Conservation (phyloP, 2,113 vertebrate genomes). For the Sapayoa aenigma region DNA sequence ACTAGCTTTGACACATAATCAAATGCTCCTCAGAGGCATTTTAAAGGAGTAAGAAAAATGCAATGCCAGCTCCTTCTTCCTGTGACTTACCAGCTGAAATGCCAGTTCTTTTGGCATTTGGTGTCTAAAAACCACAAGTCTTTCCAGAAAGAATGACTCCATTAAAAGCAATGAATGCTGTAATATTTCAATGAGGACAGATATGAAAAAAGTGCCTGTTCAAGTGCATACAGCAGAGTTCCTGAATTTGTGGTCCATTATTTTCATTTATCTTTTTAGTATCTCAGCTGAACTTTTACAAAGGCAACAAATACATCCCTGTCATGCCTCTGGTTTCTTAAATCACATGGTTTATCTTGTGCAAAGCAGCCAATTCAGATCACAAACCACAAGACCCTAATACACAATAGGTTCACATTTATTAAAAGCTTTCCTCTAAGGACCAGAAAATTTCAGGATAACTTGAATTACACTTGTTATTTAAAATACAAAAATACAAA, state of each 20-base stretch:
- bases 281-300: neutral
- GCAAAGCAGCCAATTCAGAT: neutral
- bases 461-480: neutral
- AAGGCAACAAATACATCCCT: constrained; percentile 2
- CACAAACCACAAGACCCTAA: neutral
- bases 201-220: constrained; percentile 30
- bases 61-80: constrained; percentile 24
- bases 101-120: constrained; percentile 33
- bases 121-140: constrained; percentile 21
- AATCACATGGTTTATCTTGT: neutral
- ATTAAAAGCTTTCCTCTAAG: neutral
- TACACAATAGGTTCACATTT: neutral
- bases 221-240: constrained; percentile 3
- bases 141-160: constrained; percentile 42
- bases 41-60: neutral
- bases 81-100: constrained; percentile 32
- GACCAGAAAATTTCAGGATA: neutral
- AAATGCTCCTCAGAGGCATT: neutral
- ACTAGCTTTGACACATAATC: neutral
- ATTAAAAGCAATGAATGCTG: constrained; percentile 44
- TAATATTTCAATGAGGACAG: neutral
- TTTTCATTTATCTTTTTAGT: constrained; percentile 12
- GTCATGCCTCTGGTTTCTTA: neutral
- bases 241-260: neutral
- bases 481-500: neutral